Conservation (phyloP, 2,113 vertebrate species). For the Varanus komodoensis region DNA sequence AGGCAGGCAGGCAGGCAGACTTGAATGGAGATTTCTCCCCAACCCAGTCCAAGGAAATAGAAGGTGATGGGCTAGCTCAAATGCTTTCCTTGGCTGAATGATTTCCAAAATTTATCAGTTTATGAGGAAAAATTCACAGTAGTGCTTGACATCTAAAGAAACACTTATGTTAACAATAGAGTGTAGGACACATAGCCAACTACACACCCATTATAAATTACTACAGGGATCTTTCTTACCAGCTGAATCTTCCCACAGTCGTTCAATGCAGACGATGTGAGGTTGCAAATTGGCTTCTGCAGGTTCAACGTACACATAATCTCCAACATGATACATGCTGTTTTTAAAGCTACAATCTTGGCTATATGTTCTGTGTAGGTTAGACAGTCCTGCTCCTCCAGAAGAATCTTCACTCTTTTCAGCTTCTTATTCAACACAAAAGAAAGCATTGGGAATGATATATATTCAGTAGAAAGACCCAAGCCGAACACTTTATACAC, state of each 20-base stretch:
- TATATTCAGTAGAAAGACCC: neutral
- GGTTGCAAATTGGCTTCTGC: slow-evolving; percentile 92
- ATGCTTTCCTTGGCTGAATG: neutral
- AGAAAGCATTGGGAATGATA: slow-evolving; percentile 29
- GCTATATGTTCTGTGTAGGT: slow-evolving; percentile 92
- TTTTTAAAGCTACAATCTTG: slow-evolving; percentile 99
- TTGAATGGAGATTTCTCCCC: neutral
- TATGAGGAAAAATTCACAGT: neutral
- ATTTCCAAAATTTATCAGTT: neutral
- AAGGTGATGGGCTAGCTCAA: neutral
- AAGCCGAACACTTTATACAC: neutral
- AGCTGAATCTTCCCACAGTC: slow-evolving; percentile 95
- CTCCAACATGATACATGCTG: slow-evolving; percentile 97
- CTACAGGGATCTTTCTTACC: slow-evolving; percentile 78
- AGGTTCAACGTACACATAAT: slow-evolving; percentile 97
- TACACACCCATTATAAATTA: neutral
- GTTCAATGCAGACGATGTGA: slow-evolving; percentile 98
- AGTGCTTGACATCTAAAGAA: neutral
- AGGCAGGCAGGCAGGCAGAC: neutral
- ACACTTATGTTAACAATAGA: neutral
- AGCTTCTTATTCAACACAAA: slow-evolving; percentile 83
- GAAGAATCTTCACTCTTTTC: slow-evolving; percentile 94
- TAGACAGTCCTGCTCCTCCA: slow-evolving; percentile 85
- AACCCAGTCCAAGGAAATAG: neutral
- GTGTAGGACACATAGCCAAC: neutral